Conservation (phyloP, 2,888 invertebrate species). For the Sceliomorpha sp. region DNA sequence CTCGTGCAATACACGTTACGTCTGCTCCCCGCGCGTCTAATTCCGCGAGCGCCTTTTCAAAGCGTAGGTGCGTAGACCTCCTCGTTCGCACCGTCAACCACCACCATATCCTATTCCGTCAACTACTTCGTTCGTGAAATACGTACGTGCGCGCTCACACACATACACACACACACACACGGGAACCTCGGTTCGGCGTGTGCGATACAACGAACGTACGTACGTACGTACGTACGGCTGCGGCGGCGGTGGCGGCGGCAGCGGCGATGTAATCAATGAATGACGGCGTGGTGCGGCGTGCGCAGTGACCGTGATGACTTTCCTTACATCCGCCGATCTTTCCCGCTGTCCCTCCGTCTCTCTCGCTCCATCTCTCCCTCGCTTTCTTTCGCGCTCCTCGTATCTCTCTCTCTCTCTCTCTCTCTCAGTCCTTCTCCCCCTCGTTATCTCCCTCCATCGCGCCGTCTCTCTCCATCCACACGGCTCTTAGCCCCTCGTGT, state of each 20-base stretch:
- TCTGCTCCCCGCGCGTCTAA: too few species aligned
- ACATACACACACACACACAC: too few species aligned
- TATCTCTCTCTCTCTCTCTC: slow-evolving; percentile 11
- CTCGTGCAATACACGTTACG: too few species aligned
- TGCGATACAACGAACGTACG: slow-evolving; percentile 59
- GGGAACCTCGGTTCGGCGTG: too few species aligned
- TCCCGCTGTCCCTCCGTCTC: slow-evolving; percentile 21
- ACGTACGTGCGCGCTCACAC: slow-evolving; percentile 6
- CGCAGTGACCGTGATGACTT: slow-evolving; percentile 72
- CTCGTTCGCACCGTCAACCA: too few species aligned
- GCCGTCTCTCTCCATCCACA: slow-evolving; percentile 19
- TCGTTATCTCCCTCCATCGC: slow-evolving; percentile 17
- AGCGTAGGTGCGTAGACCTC: too few species aligned
- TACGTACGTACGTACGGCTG: slow-evolving; percentile 64
- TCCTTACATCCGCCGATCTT: slow-evolving; percentile 59
- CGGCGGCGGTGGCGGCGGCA: too few species aligned
- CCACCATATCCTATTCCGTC: too few species aligned
- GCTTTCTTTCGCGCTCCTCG: slow-evolving; percentile 16
- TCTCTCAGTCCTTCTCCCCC: slow-evolving; percentile 11
- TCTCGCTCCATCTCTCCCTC: slow-evolving; percentile 16
- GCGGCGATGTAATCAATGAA: slow-evolving; percentile 75
- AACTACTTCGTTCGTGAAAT: too few species aligned
- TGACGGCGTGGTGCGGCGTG: slow-evolving; percentile 66
- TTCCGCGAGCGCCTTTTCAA: too few species aligned
- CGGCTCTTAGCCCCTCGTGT: slow-evolving; percentile 22